Evolutionary conservation across 2,888 invertebrate species (phyloP), one percentile per base, ranked within the genome.

Genomic region (Dicycla oo): DNA sequence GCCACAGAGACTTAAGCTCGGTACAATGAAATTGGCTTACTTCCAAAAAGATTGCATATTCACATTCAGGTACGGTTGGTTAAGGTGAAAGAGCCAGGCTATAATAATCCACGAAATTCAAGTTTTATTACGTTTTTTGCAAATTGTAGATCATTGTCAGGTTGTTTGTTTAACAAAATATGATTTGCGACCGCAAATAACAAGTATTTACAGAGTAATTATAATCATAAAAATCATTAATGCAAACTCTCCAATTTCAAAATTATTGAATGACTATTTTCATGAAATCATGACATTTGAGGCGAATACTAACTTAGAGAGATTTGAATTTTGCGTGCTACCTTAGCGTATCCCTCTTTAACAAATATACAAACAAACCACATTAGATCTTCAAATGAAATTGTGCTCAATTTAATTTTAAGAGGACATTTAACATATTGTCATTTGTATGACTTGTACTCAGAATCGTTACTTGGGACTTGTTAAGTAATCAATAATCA

Each of bases 11-110:
- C 65, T 45, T 47, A 65, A 51, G 23, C n/a, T 66, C n/a, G 10
- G 53, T n/a, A 43, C 43, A 78, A 15, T 51, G 11, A 68, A 62
- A 58, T 76, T 81, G 81, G 84, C 76, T 69, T 7, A 11, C 38
- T 30, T 65, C 84, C 81, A 84, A 69, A 68, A 68, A 60, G 11
- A 34, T 43, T 76, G 56, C 68, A 56, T 60, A 53, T n/a, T 23
- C 13, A 54, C 40, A 53, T n/a, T 23, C 13, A 54, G 34, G 45
- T 64, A 47, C 20, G 45, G 23, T 45, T 3, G 5, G 43, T 68
- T 61, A 56, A 7, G 38, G 6, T 1, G 3, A 3, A 34, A 13
- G 3, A 3, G n/a, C 13, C 8, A 34, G 18, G n/a, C n/a, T n/a
- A n/a, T n/a, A n/a, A n/a, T 3, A 58, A 11, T 6, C n/a, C 6